Conservation (phyloP, 2,113 vertebrate species). For the Mus pahari region DNA sequence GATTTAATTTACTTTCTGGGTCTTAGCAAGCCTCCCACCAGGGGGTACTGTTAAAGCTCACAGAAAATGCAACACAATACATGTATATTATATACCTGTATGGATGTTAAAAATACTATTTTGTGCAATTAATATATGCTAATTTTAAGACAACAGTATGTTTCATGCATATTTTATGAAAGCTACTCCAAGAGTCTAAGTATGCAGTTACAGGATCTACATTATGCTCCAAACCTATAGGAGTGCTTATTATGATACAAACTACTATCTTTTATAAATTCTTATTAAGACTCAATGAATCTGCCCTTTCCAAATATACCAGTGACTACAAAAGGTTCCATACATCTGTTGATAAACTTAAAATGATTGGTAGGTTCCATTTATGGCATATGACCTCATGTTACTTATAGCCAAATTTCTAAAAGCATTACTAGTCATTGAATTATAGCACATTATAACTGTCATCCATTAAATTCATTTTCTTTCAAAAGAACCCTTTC, state of each 20-base stretch:
- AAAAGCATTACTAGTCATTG: conserved; percentile 1
- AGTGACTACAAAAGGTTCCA: neutral
- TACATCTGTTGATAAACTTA: neutral
- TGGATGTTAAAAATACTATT: neutral
- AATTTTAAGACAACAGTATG: neutral
- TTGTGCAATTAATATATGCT: neutral
- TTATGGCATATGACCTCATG: neutral
- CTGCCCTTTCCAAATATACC: neutral
- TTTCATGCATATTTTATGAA: conserved; percentile 51
- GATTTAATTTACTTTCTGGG: neutral
- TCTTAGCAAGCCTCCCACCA: neutral
- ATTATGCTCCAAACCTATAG: neutral
- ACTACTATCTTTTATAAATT: conserved; percentile 32
- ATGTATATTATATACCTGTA: neutral
- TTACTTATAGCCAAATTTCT: conserved; percentile 13
- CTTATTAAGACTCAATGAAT: conserved; percentile 23
- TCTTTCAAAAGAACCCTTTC: neutral
- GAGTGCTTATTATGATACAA: neutral
- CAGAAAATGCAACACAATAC: neutral
- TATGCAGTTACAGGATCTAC: conserved; percentile 23
- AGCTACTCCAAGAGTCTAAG: conserved; percentile 32
- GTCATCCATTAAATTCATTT: neutral
- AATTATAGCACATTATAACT: neutral
- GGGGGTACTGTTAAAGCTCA: neutral
- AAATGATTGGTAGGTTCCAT: neutral